Evolutionary conservation across 2,888 invertebrate genomes (phyloP).

Genomic region (Lochmaea crataegi): DNA sequence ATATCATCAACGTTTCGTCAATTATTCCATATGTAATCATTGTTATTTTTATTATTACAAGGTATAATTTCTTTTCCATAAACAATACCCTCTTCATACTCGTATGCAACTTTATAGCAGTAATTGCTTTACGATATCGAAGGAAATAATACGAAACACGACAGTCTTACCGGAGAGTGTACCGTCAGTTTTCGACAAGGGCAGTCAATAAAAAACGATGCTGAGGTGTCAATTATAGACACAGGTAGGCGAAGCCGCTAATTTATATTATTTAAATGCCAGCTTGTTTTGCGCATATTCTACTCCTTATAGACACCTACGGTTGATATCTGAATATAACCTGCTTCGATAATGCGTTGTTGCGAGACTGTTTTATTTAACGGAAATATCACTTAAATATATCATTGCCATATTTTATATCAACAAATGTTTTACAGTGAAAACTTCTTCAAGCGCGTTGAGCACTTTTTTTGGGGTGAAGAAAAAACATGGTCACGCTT

Average conservation of each 20-base stretch:
- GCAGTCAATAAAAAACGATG: slow-evolving; percentile 35
- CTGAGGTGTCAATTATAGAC: slow-evolving; percentile 52
- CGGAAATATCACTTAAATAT: background rate
- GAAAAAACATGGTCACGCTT: no score
- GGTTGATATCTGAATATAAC: slow-evolving; percentile 52
- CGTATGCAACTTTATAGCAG: background rate
- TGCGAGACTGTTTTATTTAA: slow-evolving; percentile 25
- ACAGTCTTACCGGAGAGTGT: slow-evolving; percentile 3
- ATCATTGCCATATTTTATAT: no score
- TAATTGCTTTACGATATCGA: slow-evolving; percentile 7
- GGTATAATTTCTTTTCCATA: background rate
- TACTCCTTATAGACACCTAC: slow-evolving; percentile 60
- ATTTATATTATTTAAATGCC: slow-evolving; percentile 63
- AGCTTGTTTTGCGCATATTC: slow-evolving; percentile 63
- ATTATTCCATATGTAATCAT: background rate
- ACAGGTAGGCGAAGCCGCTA: slow-evolving; percentile 58
- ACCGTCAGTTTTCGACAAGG: slow-evolving; percentile 32
- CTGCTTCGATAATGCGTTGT: slow-evolving; percentile 45
- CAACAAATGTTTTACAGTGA: no score
- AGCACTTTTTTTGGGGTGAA: no score
- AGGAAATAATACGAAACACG: slow-evolving; percentile 1
- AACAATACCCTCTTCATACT: slow-evolving; percentile 1
- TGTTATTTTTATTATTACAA: background rate
- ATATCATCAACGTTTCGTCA: background rate
- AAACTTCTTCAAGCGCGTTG: no score